Percentiles rank a stretch among this genome's conserved stretches.
Conservation (phyloP, 2,888 invertebrate species). For the Lottia gigantea region DNA sequence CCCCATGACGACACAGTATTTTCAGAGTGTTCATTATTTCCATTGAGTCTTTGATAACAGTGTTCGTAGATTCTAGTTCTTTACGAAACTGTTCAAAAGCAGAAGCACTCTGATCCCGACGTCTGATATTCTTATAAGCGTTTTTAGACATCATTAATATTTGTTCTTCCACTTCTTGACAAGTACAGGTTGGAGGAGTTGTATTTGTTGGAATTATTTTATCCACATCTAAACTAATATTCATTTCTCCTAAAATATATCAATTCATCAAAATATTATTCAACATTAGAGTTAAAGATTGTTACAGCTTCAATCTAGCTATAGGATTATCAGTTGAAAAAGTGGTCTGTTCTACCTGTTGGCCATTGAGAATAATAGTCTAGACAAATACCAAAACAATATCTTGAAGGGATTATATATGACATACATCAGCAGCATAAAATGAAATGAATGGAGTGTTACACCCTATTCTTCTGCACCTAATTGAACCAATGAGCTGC, state of each 20-base stretch:
- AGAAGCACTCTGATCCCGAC: slow-evolving; percentile 39
- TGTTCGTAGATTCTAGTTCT: slow-evolving; percentile 43
- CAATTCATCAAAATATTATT: slow-evolving; percentile 9
- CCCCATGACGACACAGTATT: slow-evolving; percentile 45
- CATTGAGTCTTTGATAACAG: slow-evolving; percentile 41
- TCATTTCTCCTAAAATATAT: slow-evolving; percentile 48
- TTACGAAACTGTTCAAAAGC: slow-evolving; percentile 49
- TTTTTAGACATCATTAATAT: slow-evolving; percentile 44
- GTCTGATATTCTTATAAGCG: slow-evolving; percentile 38
- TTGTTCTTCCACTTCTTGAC: slow-evolving; percentile 45
- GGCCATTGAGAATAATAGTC: no score
- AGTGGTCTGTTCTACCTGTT: no score
- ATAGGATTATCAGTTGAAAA: no score
- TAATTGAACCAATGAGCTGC: no score
- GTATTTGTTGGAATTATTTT: slow-evolving; percentile 30
- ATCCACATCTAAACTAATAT: slow-evolving; percentile 44
- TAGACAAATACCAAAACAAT: no score
- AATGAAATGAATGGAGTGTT: no score
- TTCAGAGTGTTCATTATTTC: slow-evolving; percentile 46
- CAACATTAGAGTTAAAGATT: no score
- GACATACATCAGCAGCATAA: no score
- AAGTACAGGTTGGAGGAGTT: slow-evolving; percentile 35
- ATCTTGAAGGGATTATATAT: not conserved
- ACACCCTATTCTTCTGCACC: no score
- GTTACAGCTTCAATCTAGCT: not conserved